phyloP scores from a whole-genome alignment of 1,140 invertebrate species.

The Neelides sp. region DNA sequence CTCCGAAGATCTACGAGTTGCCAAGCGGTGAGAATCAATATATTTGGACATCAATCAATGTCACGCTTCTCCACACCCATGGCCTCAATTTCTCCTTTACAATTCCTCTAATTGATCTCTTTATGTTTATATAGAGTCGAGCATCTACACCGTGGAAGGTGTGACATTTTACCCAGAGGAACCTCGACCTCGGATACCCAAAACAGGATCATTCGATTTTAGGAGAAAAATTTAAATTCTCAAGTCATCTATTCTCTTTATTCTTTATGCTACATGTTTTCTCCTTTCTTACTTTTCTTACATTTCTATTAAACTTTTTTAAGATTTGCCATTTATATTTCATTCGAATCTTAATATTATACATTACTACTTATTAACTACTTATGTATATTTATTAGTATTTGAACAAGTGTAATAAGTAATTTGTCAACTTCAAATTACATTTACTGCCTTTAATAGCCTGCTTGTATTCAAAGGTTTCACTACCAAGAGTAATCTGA shows the following conservation, averaged over 20 bases:
- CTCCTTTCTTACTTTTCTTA: neutral
- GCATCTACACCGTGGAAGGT: slow-evolving; percentile 83
- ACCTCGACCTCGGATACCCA: slow-evolving; percentile 23
- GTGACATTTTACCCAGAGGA: slow-evolving; percentile 58
- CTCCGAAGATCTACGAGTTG: slow-evolving; percentile 74
- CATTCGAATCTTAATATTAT: too few species aligned
- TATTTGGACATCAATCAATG: slow-evolving; percentile 14
- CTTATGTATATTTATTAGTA: too few species aligned
- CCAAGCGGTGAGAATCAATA: slow-evolving; percentile 60
- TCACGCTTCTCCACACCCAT: slow-evolving; percentile 4
- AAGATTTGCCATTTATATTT: too few species aligned
- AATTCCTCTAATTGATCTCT: slow-evolving; percentile 9
- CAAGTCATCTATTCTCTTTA: neutral
- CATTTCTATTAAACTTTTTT: neutral
- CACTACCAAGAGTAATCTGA: too few species aligned
- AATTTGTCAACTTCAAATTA: too few species aligned
- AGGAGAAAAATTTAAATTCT: slow-evolving; percentile 25
- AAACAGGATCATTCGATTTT: slow-evolving; percentile 29
- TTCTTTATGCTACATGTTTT: neutral
- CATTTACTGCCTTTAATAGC: too few species aligned
- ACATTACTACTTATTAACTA: too few species aligned
- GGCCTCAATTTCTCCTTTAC: neutral
- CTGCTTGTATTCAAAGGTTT: too few species aligned
- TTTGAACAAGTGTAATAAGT: too few species aligned
- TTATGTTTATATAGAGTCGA: slow-evolving; percentile 59